Percentiles rank a stretch among this genome's conserved stretches.
Conservation (phyloP, 2,113 vertebrate genomes). For the Mesembrinibis cayennensis region DNA sequence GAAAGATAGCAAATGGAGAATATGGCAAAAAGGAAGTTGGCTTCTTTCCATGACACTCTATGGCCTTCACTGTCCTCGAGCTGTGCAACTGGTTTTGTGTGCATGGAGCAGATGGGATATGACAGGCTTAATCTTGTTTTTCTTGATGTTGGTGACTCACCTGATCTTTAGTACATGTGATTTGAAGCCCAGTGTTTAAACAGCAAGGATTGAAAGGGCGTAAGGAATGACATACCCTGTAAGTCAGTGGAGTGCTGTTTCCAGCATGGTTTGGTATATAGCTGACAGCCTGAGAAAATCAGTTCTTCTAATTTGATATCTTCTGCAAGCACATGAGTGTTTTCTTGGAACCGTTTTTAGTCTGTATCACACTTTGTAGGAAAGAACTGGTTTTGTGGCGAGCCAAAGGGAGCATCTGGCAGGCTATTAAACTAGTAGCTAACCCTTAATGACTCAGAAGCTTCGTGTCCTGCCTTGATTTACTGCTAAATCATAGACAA, state of each 20-base stretch:
- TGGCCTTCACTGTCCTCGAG: conserved; percentile 27
- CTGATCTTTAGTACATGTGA: neutral
- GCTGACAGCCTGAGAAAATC: neutral
- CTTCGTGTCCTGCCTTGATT: neutral
- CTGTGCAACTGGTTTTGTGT: conserved; percentile 49
- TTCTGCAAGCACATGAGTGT: neutral
- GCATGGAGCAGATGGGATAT: neutral
- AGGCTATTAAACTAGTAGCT: neutral
- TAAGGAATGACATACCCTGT: neutral
- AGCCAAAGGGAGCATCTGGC: neutral
- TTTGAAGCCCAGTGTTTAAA: neutral
- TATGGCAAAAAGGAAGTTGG: neutral
- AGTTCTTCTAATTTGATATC: neutral
- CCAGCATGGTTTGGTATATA: neutral
- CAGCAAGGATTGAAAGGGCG: neutral
- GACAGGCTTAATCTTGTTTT: conserved; percentile 58
- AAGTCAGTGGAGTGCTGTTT: neutral
- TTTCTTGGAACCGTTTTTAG: neutral
- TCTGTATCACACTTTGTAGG: neutral
- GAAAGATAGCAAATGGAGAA: neutral
- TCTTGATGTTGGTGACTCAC: conserved; percentile 48
- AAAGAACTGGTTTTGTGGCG: neutral
- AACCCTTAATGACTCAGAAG: neutral
- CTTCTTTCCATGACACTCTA: neutral
- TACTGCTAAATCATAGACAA: neutral